Evolutionary conservation across 2,888 invertebrate species (phyloP).

Genomic region (Physocephala rufipes): DNA sequence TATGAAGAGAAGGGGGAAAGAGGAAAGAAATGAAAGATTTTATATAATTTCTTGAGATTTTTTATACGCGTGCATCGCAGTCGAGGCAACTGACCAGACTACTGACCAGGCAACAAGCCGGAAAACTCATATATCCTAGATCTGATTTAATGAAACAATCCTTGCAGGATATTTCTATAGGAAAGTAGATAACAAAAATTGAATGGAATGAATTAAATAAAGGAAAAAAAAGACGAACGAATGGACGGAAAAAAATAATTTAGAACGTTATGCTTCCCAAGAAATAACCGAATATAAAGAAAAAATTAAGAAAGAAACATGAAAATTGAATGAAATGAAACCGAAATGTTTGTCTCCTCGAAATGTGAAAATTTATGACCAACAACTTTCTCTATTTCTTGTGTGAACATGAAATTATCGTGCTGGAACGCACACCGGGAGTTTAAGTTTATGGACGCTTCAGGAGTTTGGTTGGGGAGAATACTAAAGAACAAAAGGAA

Average conservation of each 20-base stretch:
- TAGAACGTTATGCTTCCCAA: neutral
- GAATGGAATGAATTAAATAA: conserved; percentile 1
- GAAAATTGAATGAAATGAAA: conserved; percentile 19
- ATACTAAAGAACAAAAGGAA: neutral
- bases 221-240: neutral
- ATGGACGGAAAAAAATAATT: neutral
- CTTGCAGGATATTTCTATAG: neutral
- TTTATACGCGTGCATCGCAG: neutral
- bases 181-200: conserved; percentile 4
- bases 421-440: neutral
- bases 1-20: neutral
- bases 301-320: conserved; percentile 2
- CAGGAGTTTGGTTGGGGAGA: neutral
- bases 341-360: conserved; percentile 5
- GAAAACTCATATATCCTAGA: neutral
- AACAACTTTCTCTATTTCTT: conserved; percentile 12
- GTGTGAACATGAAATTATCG: neutral
- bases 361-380: conserved; percentile 31
- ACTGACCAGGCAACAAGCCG: neutral
- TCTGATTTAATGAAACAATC: conserved; percentile 10
- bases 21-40: neutral
- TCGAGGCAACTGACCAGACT: too few species aligned
- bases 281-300: neutral
- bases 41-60: neutral
- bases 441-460: neutral